Base-by-base conservation (phyloP, 2,797 vertebrate genomes). In the Chlorospingus flavigularis region DNA sequence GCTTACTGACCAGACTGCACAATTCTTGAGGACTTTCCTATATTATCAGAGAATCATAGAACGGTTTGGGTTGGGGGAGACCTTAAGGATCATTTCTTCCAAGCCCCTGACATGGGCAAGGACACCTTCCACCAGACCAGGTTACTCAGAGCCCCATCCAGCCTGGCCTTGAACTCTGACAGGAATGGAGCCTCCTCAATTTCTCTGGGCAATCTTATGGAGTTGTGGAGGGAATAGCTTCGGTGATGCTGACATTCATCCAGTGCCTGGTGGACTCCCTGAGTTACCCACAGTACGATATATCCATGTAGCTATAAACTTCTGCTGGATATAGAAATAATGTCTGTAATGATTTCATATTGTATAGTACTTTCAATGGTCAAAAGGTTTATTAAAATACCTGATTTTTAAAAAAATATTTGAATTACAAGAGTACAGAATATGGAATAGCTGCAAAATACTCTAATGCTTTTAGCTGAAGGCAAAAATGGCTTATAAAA, bases 401-500 rank as follows among this genome's bases (percentile, higher is more conserved):
- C 24, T 63, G 11, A 0, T 2, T 18, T 42, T 18, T 42, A 3
- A 42, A 42, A 42, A 42, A 42, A 54, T 43, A 72, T 63, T 89
- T 76, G 48, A 71, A 42, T 78, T 94, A 62, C 37, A 31, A 86
- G 57, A 21, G 30, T 77, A 50, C 7, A 68, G 82, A 88, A 75
- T 58, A 75, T 13, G 23, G 47, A 84, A 68, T 58, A 91, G 42
- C 74, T 88, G 91, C 31, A 91, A 92, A 96, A 68, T 66, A 88
- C 7, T 88, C 23, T 35, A 86, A 86, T 78, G 73, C 53, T 86
- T 90, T 90, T 90, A 83, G 61, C 54, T 88, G 86, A 75, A 94
- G 66, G 83, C 35, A 93, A 73, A 92, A 90, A 82, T 68, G 47
- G 85, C 66, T 92, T 83, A 78, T 48, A 80, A 88, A 92, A 71